These are phyloP conservation scores for Malurus splendens DNA, from an alignment of 2,797 vertebrate species.

Conservation along the genomic window DNA sequence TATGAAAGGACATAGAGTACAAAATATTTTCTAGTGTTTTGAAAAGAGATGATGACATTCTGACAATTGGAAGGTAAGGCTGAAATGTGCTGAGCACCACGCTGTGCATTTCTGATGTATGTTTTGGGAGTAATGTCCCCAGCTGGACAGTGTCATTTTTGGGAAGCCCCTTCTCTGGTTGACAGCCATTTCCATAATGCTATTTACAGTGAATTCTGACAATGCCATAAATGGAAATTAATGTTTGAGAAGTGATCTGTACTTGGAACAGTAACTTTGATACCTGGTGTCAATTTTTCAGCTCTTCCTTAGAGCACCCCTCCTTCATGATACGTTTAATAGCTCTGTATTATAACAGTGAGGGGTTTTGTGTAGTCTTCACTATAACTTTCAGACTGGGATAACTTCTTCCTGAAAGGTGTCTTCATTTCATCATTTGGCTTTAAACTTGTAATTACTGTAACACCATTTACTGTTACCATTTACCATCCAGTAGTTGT, in stretches of 20 bases:
- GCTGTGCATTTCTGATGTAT: not conserved
- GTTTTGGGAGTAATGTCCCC: not conserved
- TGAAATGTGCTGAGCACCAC: not conserved
- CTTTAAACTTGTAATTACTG: not conserved
- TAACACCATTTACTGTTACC: not conserved
- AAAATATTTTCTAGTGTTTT: not conserved
- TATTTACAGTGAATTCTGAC: not conserved
- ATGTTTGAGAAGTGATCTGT: not conserved
- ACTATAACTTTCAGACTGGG: not conserved
- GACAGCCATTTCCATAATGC: not conserved
- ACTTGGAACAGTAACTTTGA: not conserved
- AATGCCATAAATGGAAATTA: not conserved
- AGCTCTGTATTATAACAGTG: not conserved
- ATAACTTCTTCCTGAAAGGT: not conserved
- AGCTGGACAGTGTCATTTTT: not conserved
- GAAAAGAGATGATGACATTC: not conserved
- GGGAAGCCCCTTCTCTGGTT: not conserved
- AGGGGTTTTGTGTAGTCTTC: not conserved
- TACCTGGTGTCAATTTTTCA: not conserved
- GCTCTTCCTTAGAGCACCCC: not conserved
- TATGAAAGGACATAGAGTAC: not conserved
- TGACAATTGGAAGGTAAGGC: not conserved
- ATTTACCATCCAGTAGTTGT: not conserved
- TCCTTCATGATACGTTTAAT: rapidly evolving
- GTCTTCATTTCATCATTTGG: not conserved